These are phyloP conservation scores for Glaucopsyche alexis DNA, from an alignment of 2,888 invertebrate genomes.

Conservation along the genomic window DNA sequence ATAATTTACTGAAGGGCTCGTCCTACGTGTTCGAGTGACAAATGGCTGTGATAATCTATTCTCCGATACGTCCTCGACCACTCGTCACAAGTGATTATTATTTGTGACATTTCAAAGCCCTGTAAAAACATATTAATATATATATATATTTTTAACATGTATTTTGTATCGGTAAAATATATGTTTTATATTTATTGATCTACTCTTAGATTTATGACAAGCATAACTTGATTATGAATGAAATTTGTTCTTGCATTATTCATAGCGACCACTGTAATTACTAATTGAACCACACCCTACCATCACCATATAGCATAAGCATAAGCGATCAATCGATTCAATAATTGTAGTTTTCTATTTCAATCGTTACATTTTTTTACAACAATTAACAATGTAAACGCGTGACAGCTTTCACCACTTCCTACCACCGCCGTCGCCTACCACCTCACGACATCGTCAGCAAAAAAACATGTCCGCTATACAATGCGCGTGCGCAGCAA, in stretches of 20 bases:
- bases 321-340: neutral
- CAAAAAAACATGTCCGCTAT: neutral
- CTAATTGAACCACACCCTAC: neutral
- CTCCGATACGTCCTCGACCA: neutral
- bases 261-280: no score
- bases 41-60: neutral
- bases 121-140: neutral
- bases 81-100: neutral
- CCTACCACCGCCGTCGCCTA: neutral
- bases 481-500: neutral
- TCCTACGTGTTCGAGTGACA: neutral
- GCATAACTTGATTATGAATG: no score
- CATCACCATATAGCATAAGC: neutral
- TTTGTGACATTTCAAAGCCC: neutral
- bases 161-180: neutral
- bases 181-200: no score
- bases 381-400: constrained; percentile 3
- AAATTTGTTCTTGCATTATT: no score
- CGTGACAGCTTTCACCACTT: constrained; percentile 16
- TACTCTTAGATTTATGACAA: no score
- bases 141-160: neutral
- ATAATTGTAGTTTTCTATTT: constrained; percentile 17
- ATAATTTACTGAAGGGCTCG: neutral
- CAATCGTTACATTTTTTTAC: neutral
- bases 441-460: constrained; percentile 9